phyloP scores from a whole-genome alignment of 2,888 invertebrate genomes.

The Luperina nickerlii region DNA sequence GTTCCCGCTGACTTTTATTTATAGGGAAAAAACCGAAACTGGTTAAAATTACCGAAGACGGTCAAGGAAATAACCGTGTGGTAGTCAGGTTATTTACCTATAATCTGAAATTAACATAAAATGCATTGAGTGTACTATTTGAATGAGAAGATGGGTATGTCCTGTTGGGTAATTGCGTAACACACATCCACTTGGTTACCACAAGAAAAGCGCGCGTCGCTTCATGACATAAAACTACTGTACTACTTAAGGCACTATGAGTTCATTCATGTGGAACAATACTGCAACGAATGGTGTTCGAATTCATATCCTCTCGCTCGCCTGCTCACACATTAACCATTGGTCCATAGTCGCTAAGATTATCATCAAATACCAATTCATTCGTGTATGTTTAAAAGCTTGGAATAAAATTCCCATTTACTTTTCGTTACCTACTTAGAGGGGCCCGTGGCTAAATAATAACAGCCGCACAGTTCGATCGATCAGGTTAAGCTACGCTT shows the following conservation, averaged over 20 bases:
- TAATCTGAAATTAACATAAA: neutral
- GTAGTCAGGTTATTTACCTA: no score
- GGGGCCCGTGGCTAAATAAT: no score
- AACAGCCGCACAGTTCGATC: no score
- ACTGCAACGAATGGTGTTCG: neutral
- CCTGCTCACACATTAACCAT: neutral
- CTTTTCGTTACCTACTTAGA: neutral
- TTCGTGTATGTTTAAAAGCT: conserved; percentile 6
- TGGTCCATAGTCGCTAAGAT: neutral
- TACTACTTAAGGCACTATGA: neutral
- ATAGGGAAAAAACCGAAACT: conserved; percentile 12
- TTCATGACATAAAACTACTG: no score
- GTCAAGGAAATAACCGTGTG: neutral
- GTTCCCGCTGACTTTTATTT: neutral
- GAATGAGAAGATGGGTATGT: neutral
- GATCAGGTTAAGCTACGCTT: no score
- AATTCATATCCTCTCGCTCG: neutral
- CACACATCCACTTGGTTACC: no score
- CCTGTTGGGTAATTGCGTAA: neutral
- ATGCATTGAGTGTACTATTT: neutral
- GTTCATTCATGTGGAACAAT: neutral
- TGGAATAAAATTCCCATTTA: neutral
- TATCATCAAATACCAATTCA: neutral
- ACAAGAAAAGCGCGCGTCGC: no score
- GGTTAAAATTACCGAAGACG: neutral